Evolutionary conservation across 2,797 vertebrate genomes (phyloP).

Genomic region (Falco biarmicus): DNA sequence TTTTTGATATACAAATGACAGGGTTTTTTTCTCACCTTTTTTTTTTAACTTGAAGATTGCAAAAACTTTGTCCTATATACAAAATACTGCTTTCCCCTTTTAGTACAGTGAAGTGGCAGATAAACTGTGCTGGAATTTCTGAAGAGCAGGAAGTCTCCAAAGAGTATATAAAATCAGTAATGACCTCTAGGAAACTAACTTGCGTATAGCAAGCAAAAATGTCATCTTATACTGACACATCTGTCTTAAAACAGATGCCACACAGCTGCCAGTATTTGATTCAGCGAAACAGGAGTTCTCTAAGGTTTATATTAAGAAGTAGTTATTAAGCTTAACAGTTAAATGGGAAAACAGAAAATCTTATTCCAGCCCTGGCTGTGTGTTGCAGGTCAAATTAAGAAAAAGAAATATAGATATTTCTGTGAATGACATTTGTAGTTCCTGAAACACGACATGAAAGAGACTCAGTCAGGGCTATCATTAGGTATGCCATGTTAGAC

Average conservation of each 20-base stretch:
- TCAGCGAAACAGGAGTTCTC: background rate
- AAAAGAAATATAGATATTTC: background rate
- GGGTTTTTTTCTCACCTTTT: background rate
- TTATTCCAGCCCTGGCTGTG: background rate
- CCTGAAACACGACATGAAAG: background rate
- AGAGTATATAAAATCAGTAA: constrained; percentile 28
- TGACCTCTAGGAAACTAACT: constrained; percentile 9
- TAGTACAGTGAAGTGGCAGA: background rate
- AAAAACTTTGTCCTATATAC: background rate
- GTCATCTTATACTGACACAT: background rate
- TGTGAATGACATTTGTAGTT: background rate
- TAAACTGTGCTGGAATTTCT: background rate
- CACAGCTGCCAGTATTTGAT: background rate
- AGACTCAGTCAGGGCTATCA: background rate
- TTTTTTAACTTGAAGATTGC: background rate
- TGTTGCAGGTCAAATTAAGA: background rate
- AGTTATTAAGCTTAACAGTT: background rate
- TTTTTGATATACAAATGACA: background rate
- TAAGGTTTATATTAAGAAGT: constrained; percentile 13
- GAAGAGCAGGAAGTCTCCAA: constrained; percentile 6
- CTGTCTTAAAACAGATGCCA: background rate
- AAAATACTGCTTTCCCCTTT: background rate
- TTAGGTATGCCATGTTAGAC: background rate
- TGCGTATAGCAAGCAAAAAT: constrained; percentile 18
- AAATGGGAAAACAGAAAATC: background rate